These are phyloP conservation scores for Hylaea fasciaria DNA, from an alignment of 2,888 invertebrate genomes.

Conservation along the genomic window DNA sequence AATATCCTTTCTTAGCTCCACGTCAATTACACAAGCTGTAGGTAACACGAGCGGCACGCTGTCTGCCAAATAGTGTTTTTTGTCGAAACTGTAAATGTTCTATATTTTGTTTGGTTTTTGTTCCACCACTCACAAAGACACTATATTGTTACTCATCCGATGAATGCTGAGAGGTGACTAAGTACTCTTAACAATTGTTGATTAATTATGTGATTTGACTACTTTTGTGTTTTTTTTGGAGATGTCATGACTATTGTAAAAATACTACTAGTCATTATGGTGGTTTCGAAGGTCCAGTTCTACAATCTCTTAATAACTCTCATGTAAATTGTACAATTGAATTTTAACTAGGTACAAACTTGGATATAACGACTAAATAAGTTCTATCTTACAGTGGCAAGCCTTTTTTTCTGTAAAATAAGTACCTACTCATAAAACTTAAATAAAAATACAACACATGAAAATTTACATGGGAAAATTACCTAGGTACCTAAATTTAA, in stretches of 20 bases:
- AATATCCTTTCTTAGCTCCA: conserved; percentile 56
- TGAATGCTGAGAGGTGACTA: conserved; percentile 36
- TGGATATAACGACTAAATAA: too few species aligned
- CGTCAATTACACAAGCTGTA: conserved; percentile 57
- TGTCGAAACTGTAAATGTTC: conserved; percentile 51
- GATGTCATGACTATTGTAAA: conserved; percentile 19
- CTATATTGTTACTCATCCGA: conserved; percentile 24
- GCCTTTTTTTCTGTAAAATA: too few species aligned
- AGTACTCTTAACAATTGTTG: conserved; percentile 48
- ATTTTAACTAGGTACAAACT: too few species aligned
- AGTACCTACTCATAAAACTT: too few species aligned
- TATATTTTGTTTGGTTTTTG: conserved; percentile 57
- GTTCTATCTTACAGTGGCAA: too few species aligned
- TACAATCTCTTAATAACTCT: neutral
- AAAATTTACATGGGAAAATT: too few species aligned
- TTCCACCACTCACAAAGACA: conserved; percentile 45
- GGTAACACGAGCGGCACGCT: conserved; percentile 75
- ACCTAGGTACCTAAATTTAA: too few species aligned
- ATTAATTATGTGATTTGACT: conserved; percentile 48
- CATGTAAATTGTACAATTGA: too few species aligned
- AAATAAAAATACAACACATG: too few species aligned
- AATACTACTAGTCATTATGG: conserved; percentile 14
- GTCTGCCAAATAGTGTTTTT: conserved; percentile 68
- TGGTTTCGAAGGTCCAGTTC: conserved; percentile 6
- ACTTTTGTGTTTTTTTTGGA: conserved; percentile 42